These are phyloP conservation scores for Nannoperca australis DNA, from an alignment of 2,797 vertebrate genomes.

Conservation along the genomic window DNA sequence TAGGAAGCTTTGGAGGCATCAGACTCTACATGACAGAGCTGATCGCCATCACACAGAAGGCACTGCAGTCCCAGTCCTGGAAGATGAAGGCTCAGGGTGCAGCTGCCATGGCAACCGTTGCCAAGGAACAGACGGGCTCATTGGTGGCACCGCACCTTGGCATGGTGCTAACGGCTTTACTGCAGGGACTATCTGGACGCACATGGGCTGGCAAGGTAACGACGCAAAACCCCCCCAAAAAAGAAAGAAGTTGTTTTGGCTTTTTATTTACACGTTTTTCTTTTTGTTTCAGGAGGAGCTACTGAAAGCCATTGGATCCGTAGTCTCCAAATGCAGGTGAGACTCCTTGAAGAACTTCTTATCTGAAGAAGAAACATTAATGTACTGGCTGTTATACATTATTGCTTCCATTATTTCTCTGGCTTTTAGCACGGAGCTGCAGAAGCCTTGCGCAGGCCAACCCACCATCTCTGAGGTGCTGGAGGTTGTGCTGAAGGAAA, in stretches of 20 bases:
- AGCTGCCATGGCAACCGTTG: conserved; percentile 95
- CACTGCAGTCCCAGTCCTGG: conserved; percentile 97
- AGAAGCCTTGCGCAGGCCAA: conserved; percentile 88
- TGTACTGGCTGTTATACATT: not conserved
- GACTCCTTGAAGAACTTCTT: not conserved
- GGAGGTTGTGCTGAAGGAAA: conserved; percentile 93
- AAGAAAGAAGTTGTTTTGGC: not conserved
- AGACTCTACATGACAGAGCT: conserved; percentile 96
- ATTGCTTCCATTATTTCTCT: conserved; percentile 6
- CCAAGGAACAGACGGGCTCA: conserved; percentile 93
- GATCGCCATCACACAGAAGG: conserved; percentile 94
- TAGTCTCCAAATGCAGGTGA: conserved; percentile 93
- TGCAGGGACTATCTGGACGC: conserved; percentile 94
- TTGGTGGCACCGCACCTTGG: conserved; percentile 94
- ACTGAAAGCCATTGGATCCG: conserved; percentile 93
- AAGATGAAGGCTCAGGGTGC: conserved; percentile 99
- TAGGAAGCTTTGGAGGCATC: conserved; percentile 97
- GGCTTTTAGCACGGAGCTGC: conserved; percentile 87
- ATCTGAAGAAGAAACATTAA: not conserved
- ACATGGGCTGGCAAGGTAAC: conserved; percentile 97
- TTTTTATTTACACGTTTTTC: not conserved
- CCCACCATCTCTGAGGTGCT: conserved; percentile 88
- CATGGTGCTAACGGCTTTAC: conserved; percentile 90
- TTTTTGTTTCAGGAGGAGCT: conserved; percentile 91
- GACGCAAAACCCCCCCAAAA: no score